Percentiles rank a stretch among this genome's conserved stretches.
phyloP scores from a whole-genome alignment of 2,797 vertebrate genomes.

The Myripristis murdjan region DNA sequence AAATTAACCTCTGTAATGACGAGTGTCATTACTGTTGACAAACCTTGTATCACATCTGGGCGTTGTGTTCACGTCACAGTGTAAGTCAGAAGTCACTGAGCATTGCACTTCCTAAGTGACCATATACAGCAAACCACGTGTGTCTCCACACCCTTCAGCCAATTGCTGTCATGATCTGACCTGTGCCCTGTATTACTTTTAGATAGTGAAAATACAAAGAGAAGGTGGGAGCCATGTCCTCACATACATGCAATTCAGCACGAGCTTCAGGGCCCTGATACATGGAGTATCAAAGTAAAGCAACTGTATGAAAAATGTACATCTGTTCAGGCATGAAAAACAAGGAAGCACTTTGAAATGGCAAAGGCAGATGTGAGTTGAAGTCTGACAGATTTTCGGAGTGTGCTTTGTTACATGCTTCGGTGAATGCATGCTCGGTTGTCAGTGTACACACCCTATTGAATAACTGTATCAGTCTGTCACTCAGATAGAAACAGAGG shows the following conservation, averaged over 20 bases:
- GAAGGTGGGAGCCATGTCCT: neutral
- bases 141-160: slow-evolving; percentile 52
- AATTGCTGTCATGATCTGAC: slow-evolving; percentile 12
- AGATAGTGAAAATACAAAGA: slow-evolving; percentile 10
- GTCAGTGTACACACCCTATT: slow-evolving; percentile 7
- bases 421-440: neutral
- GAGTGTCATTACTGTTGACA: slow-evolving; percentile 8
- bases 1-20: neutral
- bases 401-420: slow-evolving; percentile 6
- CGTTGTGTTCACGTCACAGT: slow-evolving; percentile 14
- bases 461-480: slow-evolving; percentile 1
- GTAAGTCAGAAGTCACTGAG: slow-evolving; percentile 9
- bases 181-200: slow-evolving; percentile 6
- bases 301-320: no score
- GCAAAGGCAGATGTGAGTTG: neutral
- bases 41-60: slow-evolving; percentile 39
- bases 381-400: no score
- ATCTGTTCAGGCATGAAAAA: no score
- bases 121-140: slow-evolving; percentile 47
- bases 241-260: slow-evolving; percentile 11
- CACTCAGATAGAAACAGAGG: slow-evolving; percentile 3
- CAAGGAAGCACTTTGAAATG: neutral
- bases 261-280: neutral
- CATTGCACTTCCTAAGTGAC: slow-evolving; percentile 39
- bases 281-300: no score